Base-by-base conservation (phyloP, 2,113 vertebrate genomes). In the Caloenas nicobarica region DNA sequence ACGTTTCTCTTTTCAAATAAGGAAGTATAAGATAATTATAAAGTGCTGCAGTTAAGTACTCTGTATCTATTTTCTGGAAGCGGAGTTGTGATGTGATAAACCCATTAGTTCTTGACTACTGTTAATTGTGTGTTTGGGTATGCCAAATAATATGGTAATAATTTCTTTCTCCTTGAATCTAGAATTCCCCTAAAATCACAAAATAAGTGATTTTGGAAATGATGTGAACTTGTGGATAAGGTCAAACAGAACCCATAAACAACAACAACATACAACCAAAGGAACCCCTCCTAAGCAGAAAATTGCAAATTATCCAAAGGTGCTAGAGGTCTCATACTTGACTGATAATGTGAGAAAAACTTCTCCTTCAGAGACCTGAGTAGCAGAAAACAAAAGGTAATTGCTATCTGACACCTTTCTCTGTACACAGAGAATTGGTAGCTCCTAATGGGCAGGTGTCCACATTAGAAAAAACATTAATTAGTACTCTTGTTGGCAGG, bases 391-490 rank as follows among this genome's bases (percentile, higher is more conserved):
- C 65, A 88, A 91, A 91, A 86, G 14, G 29, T 89, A 95, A 96
- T 97, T 88, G 85, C 51, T 36, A 81, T 81, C 50, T 92, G 79
- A 93, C 53, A 92, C 65, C 46, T 81, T 86, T 40, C 78, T 91
- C 57, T 86, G 8, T 58, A 53, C 57, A n/a, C 46, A 61, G 93
- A 89, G 76, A 77, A 79, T 51, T 61, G 72, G 54, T 92, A 79
- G 79, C 22, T 90, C 83, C 81, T 92, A 86, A 85, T 50, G 85
- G 91, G 81, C 97, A 97, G 95, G 94, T 97, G 96, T 95, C 95
- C 84, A 72, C 22, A 78, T 88, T 84, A 90, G 72, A 68, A 95
- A 93, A 96, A 96, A 31, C 64, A 94, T 93, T 95, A 97, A 97
- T 97, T 95, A 95, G 51, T 90, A 57, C 4, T 58, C 83, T 92